A percentile compares a stretch with the other conserved stretches of the same genome.
Conservation (phyloP, 2,797 vertebrate genomes). For the Spatula clypeata region DNA sequence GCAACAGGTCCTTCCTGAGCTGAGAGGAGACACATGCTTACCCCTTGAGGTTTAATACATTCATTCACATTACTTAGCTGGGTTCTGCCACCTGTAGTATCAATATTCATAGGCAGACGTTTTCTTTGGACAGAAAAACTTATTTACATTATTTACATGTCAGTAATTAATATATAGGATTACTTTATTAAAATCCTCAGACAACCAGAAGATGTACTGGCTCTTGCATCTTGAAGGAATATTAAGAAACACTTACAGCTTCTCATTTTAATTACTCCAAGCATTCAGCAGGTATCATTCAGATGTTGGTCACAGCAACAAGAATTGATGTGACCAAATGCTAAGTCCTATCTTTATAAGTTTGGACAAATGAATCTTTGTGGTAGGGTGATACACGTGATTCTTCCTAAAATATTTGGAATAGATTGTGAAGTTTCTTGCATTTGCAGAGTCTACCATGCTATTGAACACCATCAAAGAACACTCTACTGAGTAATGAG, state of each 20-base stretch:
- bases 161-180: not conserved
- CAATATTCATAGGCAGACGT: not conserved
- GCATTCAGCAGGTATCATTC: not conserved
- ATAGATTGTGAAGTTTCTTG: slow-evolving; percentile 70
- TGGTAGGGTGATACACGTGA: slow-evolving; percentile 32
- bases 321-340: not conserved
- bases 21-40: not conserved
- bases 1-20: not conserved
- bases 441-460: slow-evolving; percentile 68
- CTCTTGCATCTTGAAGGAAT: not conserved
- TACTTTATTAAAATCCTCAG: not conserved
- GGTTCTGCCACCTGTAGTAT: not conserved
- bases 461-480: slow-evolving; percentile 63
- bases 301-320: slow-evolving; percentile 16
- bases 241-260: not conserved
- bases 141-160: not conserved
- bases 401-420: slow-evolving; percentile 42
- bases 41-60: not conserved
- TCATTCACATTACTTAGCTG: not conserved
- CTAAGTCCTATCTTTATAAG: not conserved
- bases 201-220: not conserved
- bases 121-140: not conserved
- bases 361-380: slow-evolving; percentile 2
- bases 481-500: slow-evolving; percentile 31
- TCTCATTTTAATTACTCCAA: slow-evolving; percentile 13